Evolutionary conservation across 1,140 invertebrate species (phyloP).

Genomic region (Euborellia annulipes): DNA sequence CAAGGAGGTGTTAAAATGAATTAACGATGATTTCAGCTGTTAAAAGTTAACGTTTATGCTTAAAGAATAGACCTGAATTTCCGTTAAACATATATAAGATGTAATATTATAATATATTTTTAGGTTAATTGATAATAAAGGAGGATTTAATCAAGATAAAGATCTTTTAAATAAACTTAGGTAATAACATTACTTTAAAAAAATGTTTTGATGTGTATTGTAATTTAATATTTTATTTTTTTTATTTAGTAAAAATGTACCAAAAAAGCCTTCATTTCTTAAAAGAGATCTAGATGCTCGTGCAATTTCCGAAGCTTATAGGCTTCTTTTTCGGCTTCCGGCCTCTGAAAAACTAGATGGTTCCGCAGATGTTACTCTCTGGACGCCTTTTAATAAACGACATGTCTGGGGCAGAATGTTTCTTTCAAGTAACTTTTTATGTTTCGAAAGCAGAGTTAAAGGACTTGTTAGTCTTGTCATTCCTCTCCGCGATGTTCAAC

Average conservation of each 20-base stretch:
- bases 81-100: constrained; percentile 13
- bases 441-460: constrained; percentile 84
- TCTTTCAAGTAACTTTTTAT: constrained; percentile 88
- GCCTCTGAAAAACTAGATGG: constrained; percentile 83
- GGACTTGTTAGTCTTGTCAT: constrained; percentile 75
- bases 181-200: constrained; percentile 24
- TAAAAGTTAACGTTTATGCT: too few species aligned
- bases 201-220: neutral
- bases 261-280: constrained; percentile 73
- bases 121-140: constrained; percentile 73
- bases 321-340: constrained; percentile 73
- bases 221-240: constrained; percentile 8
- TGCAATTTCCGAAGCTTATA: constrained; percentile 75
- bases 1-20: too few species aligned
- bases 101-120: constrained; percentile 18
- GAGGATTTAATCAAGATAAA: constrained; percentile 67
- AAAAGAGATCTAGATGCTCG: constrained; percentile 90
- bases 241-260: constrained; percentile 53
- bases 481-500: constrained; percentile 62
- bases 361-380: constrained; percentile 70
- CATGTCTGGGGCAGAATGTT: constrained; percentile 81
- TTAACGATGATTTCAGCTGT: too few species aligned
- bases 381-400: constrained; percentile 91
- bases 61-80: too few species aligned
- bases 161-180: constrained; percentile 64